A percentile compares a stretch with the other conserved stretches of the same genome.
Conservation (phyloP, 2,797 vertebrate genomes). For the Gambusia yucatana region DNA sequence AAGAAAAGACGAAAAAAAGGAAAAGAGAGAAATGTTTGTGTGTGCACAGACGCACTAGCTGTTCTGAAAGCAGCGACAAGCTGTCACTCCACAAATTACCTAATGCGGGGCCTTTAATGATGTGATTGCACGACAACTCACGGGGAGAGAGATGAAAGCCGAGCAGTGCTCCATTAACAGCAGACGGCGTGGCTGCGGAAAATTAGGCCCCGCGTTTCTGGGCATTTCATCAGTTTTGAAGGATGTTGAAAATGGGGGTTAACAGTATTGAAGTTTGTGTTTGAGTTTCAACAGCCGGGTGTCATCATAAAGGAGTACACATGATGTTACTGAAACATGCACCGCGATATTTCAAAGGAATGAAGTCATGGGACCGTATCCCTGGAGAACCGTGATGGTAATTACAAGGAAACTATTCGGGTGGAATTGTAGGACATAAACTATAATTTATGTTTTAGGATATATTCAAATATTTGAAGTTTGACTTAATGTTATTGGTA, state of each 20-base stretch:
- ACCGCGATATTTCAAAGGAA: conserved; percentile 64
- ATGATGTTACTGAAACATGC: conserved; percentile 64
- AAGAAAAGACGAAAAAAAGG: conserved; percentile 28
- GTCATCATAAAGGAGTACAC: conserved; percentile 72
- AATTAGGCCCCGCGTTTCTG: conserved; percentile 70
- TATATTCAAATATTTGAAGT: not conserved
- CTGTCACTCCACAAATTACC: conserved; percentile 75
- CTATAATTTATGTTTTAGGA: not conserved
- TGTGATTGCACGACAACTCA: conserved; percentile 70
- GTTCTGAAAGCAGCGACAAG: conserved; percentile 60
- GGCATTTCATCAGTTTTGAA: conserved; percentile 79
- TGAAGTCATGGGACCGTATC: conserved; percentile 49
- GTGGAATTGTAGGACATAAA: conserved; percentile 17
- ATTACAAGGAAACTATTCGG: conserved; percentile 38
- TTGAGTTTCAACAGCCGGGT: conserved; percentile 64
- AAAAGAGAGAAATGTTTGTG: conserved; percentile 42
- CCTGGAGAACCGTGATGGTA: conserved; percentile 29
- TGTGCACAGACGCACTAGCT: conserved; percentile 38
- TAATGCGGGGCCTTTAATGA: conserved; percentile 68
- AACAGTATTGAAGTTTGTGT: conserved; percentile 74
- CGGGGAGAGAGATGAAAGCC: conserved; percentile 73
- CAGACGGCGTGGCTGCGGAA: conserved; percentile 53
- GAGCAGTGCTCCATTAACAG: conserved; percentile 57
- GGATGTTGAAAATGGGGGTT: conserved; percentile 75
- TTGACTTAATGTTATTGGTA: not conserved